Evolutionary conservation across 2,797 vertebrate genomes (phyloP).

Genomic region (Karalla daura): DNA sequence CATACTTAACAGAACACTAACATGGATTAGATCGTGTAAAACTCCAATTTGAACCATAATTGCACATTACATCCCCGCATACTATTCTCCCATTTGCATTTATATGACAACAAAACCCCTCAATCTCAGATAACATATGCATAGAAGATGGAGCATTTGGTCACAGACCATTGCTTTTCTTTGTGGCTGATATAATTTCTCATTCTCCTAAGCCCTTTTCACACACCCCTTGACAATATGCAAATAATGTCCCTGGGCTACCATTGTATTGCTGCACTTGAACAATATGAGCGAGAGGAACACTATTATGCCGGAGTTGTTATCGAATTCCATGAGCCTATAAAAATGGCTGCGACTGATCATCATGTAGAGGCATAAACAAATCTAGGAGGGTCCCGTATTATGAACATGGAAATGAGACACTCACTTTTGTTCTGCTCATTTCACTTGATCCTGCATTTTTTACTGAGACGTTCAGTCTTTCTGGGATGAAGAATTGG

Average conservation of each 20-base stretch:
- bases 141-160: conserved; percentile 67
- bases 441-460: conserved; percentile 21
- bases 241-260: conserved; percentile 76
- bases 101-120: conserved; percentile 72
- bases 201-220: conserved; percentile 70
- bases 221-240: conserved; percentile 70
- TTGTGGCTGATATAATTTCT: conserved; percentile 72
- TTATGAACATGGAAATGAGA: conserved; percentile 54
- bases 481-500: conserved; percentile 6
- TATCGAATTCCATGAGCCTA: conserved; percentile 62
- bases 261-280: conserved; percentile 63
- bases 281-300: conserved; percentile 59
- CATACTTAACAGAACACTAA: conserved; percentile 48
- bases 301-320: conserved; percentile 48
- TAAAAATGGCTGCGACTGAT: conserved; percentile 54
- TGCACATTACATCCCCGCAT: conserved; percentile 63
- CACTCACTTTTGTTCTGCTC: conserved; percentile 11
- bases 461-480: too few relatives aligned
- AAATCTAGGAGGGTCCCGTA: conserved; percentile 37
- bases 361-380: conserved; percentile 42
- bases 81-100: conserved; percentile 70
- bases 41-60: conserved; percentile 62
- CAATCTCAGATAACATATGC: conserved; percentile 69
- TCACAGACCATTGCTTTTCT: conserved; percentile 78
- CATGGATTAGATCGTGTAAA: conserved; percentile 48